Conservation (phyloP, 2,888 invertebrate genomes). For the Julus scanicus region DNA sequence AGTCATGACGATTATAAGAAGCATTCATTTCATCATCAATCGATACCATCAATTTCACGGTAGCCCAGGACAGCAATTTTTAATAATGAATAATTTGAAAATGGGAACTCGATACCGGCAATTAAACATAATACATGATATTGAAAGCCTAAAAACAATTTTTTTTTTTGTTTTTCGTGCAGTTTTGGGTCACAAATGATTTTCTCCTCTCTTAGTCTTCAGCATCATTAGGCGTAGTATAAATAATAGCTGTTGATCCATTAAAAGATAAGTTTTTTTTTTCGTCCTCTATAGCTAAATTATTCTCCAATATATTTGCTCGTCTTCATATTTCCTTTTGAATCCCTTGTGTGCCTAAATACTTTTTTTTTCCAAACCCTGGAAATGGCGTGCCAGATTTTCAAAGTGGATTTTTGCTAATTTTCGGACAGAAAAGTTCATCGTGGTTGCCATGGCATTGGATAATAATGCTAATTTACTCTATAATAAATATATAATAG, state of each 20-base stretch:
- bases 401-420: background rate
- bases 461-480: background rate
- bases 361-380: conserved; percentile 5
- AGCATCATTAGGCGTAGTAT: background rate
- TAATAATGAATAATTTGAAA: conserved; percentile 41
- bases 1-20: background rate
- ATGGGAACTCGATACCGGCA: conserved; percentile 34
- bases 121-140: conserved; percentile 37
- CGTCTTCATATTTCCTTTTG: background rate
- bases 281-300: background rate
- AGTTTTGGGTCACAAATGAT: conserved; percentile 20
- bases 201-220: background rate
- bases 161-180: background rate
- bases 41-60: background rate
- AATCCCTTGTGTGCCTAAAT: background rate
- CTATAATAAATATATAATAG: background rate
- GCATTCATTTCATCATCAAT: conserved; percentile 31
- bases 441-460: background rate
- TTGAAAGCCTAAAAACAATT: background rate
- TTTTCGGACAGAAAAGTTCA: background rate
- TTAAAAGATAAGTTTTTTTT: conserved; percentile 20
- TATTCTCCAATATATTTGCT: conserved; percentile 29
- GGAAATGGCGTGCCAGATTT: conserved; percentile 45
- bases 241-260: conserved; percentile 39
- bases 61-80: conserved; percentile 42